A percentile compares a stretch with the other conserved stretches of the same genome.
Evolutionary conservation across 2,888 invertebrate species (phyloP).

Genomic region (Leucoma salicis): DNA sequence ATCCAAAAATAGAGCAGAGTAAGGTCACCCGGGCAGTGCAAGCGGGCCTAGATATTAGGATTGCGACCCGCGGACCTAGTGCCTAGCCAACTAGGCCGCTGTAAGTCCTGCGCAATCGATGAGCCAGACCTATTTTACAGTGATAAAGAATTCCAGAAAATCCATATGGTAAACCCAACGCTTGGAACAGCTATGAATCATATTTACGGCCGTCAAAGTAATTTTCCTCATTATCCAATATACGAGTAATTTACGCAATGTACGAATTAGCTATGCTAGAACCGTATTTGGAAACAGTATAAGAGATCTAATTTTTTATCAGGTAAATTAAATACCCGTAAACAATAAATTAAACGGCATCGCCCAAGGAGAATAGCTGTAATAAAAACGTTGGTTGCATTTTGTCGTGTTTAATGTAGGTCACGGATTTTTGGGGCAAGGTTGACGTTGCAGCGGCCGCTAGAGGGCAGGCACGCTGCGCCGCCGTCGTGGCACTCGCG

Average conservation of each 20-base stretch:
- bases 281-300: slow-evolving; percentile 19
- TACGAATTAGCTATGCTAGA: slow-evolving; percentile 15
- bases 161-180: slow-evolving; percentile 8
- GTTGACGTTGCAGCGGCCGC: slow-evolving; percentile 57
- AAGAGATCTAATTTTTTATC: slow-evolving; percentile 22
- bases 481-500: slow-evolving; percentile 47
- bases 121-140: slow-evolving; percentile 45
- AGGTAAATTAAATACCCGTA: slow-evolving; percentile 17
- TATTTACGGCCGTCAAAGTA: slow-evolving; percentile 1
- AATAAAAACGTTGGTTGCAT: slow-evolving; percentile 70
- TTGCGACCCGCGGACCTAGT: slow-evolving; percentile 50
- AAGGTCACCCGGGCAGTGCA: slow-evolving; percentile 55
- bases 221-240: slow-evolving; percentile 21
- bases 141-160: slow-evolving; percentile 19
- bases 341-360: slow-evolving; percentile 40
- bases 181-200: slow-evolving; percentile 22
- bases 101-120: slow-evolving; percentile 66
- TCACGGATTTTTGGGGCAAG: slow-evolving; percentile 78
- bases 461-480: slow-evolving; percentile 29
- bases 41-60: slow-evolving; percentile 55
- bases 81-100: slow-evolving; percentile 66
- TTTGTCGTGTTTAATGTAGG: slow-evolving; percentile 73
- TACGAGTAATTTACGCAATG: slow-evolving; percentile 18
- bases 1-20: slow-evolving; percentile 55
- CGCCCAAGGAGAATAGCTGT: slow-evolving; percentile 43